Conservation (phyloP, 2,797 vertebrate species). For the Dermochelys coriacea region DNA sequence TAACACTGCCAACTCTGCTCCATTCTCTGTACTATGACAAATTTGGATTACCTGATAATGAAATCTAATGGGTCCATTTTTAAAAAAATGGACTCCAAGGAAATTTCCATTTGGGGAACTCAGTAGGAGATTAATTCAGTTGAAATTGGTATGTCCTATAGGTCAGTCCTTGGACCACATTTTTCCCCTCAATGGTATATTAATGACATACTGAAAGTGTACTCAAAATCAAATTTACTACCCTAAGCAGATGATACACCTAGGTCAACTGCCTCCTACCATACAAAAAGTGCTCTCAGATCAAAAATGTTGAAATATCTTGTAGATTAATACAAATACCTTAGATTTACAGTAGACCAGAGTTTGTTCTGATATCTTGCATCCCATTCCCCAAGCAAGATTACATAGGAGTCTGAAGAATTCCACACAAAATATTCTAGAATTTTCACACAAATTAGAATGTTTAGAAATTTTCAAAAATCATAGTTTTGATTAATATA, state of each 20-base stretch:
- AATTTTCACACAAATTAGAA: background rate
- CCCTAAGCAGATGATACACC: conserved; percentile 19
- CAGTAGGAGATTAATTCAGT: background rate
- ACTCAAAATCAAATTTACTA: conserved; percentile 38
- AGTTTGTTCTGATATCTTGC: conserved; percentile 22
- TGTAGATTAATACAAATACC: conserved; percentile 58
- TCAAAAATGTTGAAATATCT: conserved; percentile 39
- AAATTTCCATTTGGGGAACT: conserved; percentile 15
- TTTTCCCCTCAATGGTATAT: background rate
- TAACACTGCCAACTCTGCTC: background rate
- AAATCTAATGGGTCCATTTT: conserved; percentile 18
- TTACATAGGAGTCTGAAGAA: background rate
- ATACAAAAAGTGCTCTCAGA: conserved; percentile 42
- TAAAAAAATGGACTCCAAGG: background rate
- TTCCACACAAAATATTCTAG: background rate
- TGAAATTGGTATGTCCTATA: background rate
- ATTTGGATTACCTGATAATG: background rate
- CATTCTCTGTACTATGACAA: background rate
- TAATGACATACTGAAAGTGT: background rate
- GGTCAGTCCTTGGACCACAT: background rate
- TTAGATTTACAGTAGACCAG: conserved; percentile 8
- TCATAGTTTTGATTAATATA: background rate
- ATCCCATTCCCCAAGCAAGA: conserved; percentile 2
- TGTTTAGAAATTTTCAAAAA: background rate
- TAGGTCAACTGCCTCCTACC: conserved; percentile 9